A percentile compares a stretch with the other conserved stretches of the same genome.
Evolutionary conservation across 2,113 vertebrate genomes (phyloP).

Genomic region (Phyllopteryx taeniolatus): DNA sequence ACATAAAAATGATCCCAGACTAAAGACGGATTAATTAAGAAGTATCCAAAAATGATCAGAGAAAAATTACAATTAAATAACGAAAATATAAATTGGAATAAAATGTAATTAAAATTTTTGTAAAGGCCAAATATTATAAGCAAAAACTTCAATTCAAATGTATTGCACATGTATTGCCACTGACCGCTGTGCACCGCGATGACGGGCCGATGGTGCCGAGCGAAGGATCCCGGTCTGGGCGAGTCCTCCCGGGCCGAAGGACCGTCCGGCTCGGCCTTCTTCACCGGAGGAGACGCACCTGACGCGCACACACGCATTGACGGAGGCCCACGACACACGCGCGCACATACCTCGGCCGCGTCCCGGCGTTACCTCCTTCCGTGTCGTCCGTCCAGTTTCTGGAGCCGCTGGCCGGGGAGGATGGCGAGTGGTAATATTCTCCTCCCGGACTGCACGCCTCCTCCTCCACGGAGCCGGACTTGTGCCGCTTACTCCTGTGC

Average conservation of each 20-base stretch:
- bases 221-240: conserved; percentile 89
- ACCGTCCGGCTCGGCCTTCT: conserved; percentile 96
- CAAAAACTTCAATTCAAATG: too few relatives aligned
- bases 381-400: conserved; percentile 97
- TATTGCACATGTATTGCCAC: conserved; percentile 39
- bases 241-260: conserved; percentile 93
- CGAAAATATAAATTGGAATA: too few relatives aligned
- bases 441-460: conserved; percentile 93
- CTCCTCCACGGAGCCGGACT: conserved; percentile 95
- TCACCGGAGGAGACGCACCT: conserved; percentile 94
- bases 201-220: conserved; percentile 96
- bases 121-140: too few relatives aligned
- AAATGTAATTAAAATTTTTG: too few relatives aligned
- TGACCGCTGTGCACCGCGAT: conserved; percentile 97
- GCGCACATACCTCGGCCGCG: background rate
- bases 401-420: conserved; percentile 92
- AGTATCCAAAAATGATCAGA: too few relatives aligned
- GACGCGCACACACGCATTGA: conserved; percentile 8
- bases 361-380: conserved; percentile 83
- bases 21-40: too few relatives aligned
- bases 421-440: conserved; percentile 94
- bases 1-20: too few relatives aligned
- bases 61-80: too few relatives aligned
- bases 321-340: background rate
- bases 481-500: conserved; percentile 91